These are phyloP conservation scores for Platorchestia sp. DNA, from an alignment of 1,140 invertebrate genomes.

Conservation along the genomic window DNA sequence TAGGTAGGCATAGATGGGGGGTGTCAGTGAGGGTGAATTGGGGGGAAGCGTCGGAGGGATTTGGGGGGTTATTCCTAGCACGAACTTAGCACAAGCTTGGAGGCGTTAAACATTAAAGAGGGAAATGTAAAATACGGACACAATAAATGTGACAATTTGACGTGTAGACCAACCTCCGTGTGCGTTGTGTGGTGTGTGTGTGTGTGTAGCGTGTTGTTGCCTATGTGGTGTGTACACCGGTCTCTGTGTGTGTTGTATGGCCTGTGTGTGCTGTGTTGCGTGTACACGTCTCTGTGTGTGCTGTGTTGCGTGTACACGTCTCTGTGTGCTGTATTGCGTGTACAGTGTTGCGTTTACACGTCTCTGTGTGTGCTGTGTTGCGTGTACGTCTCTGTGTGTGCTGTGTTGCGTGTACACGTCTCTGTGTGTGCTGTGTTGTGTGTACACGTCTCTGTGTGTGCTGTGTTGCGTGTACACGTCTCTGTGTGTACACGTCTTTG, in stretches of 20 bases:
- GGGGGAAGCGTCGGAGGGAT: no score
- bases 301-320: neutral
- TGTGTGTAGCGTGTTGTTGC: neutral
- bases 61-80: no score
- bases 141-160: no score
- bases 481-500: no score
- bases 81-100: no score
- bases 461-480: no score
- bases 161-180: conserved; percentile 87
- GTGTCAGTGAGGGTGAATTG: no score
- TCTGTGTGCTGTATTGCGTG: neutral
- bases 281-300: neutral
- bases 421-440: neutral
- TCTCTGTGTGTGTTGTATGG: neutral
- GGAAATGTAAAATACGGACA: no score
- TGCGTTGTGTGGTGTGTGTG: conserved; percentile 68
- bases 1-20: no score
- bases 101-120: no score
- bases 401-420: neutral
- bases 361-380: neutral
- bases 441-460: no score
- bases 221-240: neutral
- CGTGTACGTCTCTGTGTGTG: neutral
- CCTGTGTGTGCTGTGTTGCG: neutral
- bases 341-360: neutral